Evolutionary conservation across 2,113 vertebrate species (phyloP).

Genomic region (Struthio camelus): DNA sequence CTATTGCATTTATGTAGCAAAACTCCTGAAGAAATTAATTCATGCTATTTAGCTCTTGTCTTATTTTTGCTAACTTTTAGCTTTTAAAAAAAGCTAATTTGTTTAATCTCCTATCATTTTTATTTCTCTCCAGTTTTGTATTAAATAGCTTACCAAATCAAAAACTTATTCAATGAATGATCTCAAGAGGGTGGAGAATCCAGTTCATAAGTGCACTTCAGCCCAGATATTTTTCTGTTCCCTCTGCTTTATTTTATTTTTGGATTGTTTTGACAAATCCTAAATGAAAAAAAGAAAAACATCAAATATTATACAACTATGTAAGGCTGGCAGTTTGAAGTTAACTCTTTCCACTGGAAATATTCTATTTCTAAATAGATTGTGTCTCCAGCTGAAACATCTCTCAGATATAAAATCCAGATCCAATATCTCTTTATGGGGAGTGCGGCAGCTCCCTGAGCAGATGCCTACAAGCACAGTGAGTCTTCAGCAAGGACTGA

Average conservation of each 20-base stretch:
- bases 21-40: constrained; percentile 19
- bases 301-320: neutral
- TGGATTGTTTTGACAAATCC: neutral
- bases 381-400: neutral
- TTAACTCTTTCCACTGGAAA: constrained; percentile 2
- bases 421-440: neutral
- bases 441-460: neutral
- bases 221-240: neutral
- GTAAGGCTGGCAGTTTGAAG: neutral
- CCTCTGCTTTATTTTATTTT: constrained; percentile 24
- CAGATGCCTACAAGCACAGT: too few species aligned
- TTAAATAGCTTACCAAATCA: constrained; percentile 12
- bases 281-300: neutral
- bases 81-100: neutral
- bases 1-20: neutral
- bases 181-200: neutral
- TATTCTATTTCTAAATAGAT: neutral
- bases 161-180: neutral
- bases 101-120: neutral
- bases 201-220: neutral
- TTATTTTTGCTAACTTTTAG: neutral
- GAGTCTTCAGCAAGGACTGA: too few species aligned
- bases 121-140: neutral
- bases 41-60: neutral
- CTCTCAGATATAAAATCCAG: neutral